Evolutionary conservation across 23 tunicate species (phyloP), one percentile per base, ranked within the genome.

Genomic region (Styela clava): DNA sequence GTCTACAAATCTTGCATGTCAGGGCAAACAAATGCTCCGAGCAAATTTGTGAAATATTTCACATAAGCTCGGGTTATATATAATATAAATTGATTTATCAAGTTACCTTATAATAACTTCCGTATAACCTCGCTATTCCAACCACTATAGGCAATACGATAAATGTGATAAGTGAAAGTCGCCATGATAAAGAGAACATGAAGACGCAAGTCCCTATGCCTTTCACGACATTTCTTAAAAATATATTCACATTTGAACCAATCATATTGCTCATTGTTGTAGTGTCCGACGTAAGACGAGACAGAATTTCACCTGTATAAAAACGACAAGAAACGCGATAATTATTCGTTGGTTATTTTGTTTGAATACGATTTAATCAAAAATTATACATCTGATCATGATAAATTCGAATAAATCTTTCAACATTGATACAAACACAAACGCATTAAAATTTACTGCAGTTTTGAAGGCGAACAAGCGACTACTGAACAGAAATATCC

Each of bases 151-250:
- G 94, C 63, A 89, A 35, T 34, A 85, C 88, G 82, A 89, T 84
- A 44, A 89, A 79, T 1, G 94, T 89, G 25, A 89, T 52, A 21
- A 89, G 35, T 3, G 94, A 73, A 78, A 89, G 26, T 68, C 88
- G 34, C 94, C 94, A 89, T 16, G 94, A 89, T 3, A 89, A 73
- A 25, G 85, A 71, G 31, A 89, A 84, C 94, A 89, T 89, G 63
- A 89, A 89, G 1, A 89, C 82, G 61, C 88, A 84, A 9, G 79
- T 72, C 24, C 94, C 94, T 35, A 89, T 62, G 2, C 63, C 88
- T 74, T 89, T 79, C 18, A 89, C 73, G 27, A 84, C 63, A 52
- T 64, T 89, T 22, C 94, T 52, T 1, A 89, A 26, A 52, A 89
- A 89, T 22, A 84, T 79, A 67, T 89, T 89, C 31, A 79, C 63